Conservation (phyloP, 2,888 invertebrate species). For the Mystacides longicornis region DNA sequence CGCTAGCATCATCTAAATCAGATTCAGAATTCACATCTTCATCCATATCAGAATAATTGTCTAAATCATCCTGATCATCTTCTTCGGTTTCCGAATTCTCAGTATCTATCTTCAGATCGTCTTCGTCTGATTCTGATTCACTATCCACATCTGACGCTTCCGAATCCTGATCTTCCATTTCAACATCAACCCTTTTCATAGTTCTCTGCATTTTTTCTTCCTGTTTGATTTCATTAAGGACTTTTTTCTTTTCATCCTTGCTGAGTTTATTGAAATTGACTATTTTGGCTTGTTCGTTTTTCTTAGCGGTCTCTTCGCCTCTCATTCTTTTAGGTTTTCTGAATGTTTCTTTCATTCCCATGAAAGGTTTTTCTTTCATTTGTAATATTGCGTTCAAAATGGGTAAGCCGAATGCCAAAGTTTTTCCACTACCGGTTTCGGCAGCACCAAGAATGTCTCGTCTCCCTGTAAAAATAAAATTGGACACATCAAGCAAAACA, state of each 20-base stretch:
- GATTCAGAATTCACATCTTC: constrained; percentile 19
- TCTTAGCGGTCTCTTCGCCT: neutral
- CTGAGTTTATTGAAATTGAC: constrained; percentile 35
- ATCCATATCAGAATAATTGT: constrained; percentile 12
- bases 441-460: constrained; percentile 97
- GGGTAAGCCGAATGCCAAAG: constrained; percentile 94
- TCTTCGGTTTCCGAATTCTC: constrained; percentile 25
- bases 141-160: constrained; percentile 27
- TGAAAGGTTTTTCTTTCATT: constrained; percentile 46
- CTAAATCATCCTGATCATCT: constrained; percentile 29
- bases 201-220: constrained; percentile 25
- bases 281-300: constrained; percentile 17
- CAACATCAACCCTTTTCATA: constrained; percentile 12
- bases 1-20: constrained; percentile 24
- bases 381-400: constrained; percentile 79
- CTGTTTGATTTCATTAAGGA: constrained; percentile 26
- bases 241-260: constrained; percentile 32
- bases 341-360: constrained; percentile 31
- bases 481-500: too few relatives aligned
- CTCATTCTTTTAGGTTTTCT: constrained; percentile 28
- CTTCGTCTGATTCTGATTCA: too few relatives aligned
- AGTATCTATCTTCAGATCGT: constrained; percentile 25
- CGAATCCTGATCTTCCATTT: constrained; percentile 21
- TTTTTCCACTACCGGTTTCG: constrained; percentile 98
- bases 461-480: constrained; percentile 42